These are phyloP conservation scores for Triplophysa tibetana DNA, from an alignment of 2,113 vertebrate species.

Conservation along the genomic window DNA sequence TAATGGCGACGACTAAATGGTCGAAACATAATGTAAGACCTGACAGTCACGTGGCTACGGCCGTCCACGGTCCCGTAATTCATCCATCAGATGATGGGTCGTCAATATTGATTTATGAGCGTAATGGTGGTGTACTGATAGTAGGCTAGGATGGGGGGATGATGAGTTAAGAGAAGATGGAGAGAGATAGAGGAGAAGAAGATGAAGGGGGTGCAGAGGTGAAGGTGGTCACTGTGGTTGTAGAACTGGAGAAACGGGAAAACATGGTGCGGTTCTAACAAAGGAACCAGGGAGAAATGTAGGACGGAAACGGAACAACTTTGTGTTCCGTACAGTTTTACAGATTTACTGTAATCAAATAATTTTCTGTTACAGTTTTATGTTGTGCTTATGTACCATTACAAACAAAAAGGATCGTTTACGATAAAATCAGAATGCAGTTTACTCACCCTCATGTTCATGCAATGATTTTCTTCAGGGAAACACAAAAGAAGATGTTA, in stretches of 20 bases:
- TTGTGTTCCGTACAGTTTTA: background rate
- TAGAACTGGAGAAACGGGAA: background rate
- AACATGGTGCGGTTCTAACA: background rate
- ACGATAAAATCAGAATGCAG: no score
- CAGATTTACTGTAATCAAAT: background rate
- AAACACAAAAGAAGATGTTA: background rate
- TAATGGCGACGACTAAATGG: slow-evolving; percentile 58
- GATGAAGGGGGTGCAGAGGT: slow-evolving; percentile 40
- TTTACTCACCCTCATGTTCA: no score
- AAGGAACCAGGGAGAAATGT: background rate
- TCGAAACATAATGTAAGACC: slow-evolving; percentile 39
- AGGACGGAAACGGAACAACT: background rate
- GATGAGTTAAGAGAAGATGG: slow-evolving; percentile 44
- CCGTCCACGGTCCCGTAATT: slow-evolving; percentile 74
- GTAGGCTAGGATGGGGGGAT: slow-evolving; percentile 64
- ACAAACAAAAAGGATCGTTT: no score
- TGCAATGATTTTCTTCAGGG: no score
- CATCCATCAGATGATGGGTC: slow-evolving; percentile 76
- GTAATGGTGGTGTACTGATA: slow-evolving; percentile 79
- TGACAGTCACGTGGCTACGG: slow-evolving; percentile 68
- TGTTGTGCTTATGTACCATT: background rate
- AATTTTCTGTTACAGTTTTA: background rate
- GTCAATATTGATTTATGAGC: slow-evolving; percentile 84
- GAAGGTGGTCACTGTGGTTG: slow-evolving; percentile 33
- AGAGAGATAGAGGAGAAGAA: slow-evolving; percentile 52